These are phyloP conservation scores for Drosophila kohkoa DNA, from an alignment of 1,140 invertebrate species.

Conservation along the genomic window DNA sequence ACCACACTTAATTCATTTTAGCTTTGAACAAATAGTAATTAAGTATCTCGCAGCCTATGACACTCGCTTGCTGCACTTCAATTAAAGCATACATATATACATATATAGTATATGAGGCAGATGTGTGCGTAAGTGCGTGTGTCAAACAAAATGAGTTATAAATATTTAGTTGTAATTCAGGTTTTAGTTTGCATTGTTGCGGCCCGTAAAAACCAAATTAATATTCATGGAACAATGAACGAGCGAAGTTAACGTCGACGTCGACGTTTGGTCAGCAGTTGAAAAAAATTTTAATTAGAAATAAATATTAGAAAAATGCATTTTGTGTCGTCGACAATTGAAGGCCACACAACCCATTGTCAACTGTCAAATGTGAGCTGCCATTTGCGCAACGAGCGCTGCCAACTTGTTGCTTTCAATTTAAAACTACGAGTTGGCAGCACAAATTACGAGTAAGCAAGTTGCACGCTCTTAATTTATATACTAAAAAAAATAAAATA, in stretches of 20 bases:
- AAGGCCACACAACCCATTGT: not conserved
- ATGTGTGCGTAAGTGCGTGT: conserved; percentile 23
- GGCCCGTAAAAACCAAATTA: conserved; percentile 71
- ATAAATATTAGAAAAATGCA: conserved; percentile 59
- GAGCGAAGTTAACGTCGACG: not conserved
- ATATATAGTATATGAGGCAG: not conserved
- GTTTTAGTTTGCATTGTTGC: conserved; percentile 74
- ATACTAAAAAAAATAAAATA: not conserved
- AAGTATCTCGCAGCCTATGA: not conserved
- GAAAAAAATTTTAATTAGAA: conserved; percentile 70
- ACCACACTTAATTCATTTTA: too few relatives aligned
- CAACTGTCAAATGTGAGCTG: not conserved
- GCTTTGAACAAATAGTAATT: too few relatives aligned
- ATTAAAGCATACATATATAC: conserved; percentile 13
- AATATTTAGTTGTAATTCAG: conserved; percentile 82
- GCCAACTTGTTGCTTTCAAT: conserved; percentile 12
- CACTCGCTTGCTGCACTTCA: not conserved
- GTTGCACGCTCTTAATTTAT: not conserved
- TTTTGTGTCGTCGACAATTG: conserved; percentile 10
- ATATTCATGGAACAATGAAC: conserved; percentile 69
- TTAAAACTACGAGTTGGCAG: not conserved
- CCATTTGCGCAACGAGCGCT: not conserved
- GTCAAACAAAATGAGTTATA: conserved; percentile 74
- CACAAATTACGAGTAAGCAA: not conserved
- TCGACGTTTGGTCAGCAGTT: not conserved